Evolutionary conservation across 2,113 vertebrate species (phyloP), one percentile per base, ranked within the genome.

Genomic region (Atrichornis clamosus): DNA sequence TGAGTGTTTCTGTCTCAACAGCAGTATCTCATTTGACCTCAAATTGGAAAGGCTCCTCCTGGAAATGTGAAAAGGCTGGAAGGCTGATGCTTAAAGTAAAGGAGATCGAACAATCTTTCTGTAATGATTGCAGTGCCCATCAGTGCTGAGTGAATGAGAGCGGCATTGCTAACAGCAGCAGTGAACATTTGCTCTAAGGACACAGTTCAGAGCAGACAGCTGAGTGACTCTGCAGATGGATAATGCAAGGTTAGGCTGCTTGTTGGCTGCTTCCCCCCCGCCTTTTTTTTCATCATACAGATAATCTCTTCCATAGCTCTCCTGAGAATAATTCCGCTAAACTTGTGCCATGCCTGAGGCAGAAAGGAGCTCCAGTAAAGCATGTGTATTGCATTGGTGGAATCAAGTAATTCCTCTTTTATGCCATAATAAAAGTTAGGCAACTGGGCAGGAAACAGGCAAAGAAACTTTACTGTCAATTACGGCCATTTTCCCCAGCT

Each of bases 281-380:
- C 7, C 2, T 32, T 33, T 62, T 69, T 76, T 86, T 86, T 52
- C 72, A 67, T 88, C 30, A 30, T 44, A 64, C 0, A 0, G 64
- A 64, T 84, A 72, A 83, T 69, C 41, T 80, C 77, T 56, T 84
- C 50, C 72, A 72, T 41, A 83, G 55, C 20, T 74, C 83, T 88
- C 47, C 56, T 70, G 88, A 87, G 89, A 94, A 73, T 60, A 89
- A 95, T 88, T 88, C 79, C 84, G 35, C n/a, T 90, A 44, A 94
- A 80, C 44, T 90, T 85, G 28, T 83, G 24, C 53, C 32, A 2
- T 81, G 72, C 68, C 68, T 41, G 68, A 72, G 82, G 87, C 82
- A 81, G 76, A 90, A 90, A 69, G 63, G 50, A 80, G n/a, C n/a
- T 90, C 23, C 42, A 49, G 33, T 81, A 69, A 93, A 90, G 15